These are phyloP conservation scores for Adrianichthys oophorus DNA, from an alignment of 2,797 vertebrate species.

Conservation along the genomic window DNA sequence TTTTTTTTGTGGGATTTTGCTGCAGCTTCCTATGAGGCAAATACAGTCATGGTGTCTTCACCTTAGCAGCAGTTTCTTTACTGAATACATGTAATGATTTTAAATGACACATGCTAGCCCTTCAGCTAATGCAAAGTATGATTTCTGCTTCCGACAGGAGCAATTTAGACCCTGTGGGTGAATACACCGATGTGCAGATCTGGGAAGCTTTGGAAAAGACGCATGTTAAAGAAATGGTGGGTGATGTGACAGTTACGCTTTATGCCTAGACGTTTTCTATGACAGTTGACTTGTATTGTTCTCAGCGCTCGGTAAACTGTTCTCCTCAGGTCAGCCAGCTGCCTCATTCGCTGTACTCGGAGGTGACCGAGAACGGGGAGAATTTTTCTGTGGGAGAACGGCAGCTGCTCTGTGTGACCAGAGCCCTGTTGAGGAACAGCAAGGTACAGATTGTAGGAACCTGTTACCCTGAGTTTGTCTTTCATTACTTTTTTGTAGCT, in stretches of 20 bases:
- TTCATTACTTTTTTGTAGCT: background rate
- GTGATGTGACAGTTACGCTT: slow-evolving; percentile 24
- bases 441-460: slow-evolving; percentile 73
- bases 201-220: slow-evolving; percentile 86
- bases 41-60: no score
- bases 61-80: no score
- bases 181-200: slow-evolving; percentile 81
- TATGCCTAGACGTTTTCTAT: background rate
- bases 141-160: slow-evolving; percentile 66
- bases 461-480: slow-evolving; percentile 24
- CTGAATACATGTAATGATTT: no score
- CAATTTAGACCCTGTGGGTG: slow-evolving; percentile 84
- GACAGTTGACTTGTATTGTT: background rate
- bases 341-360: slow-evolving; percentile 76
- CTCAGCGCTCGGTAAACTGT: slow-evolving; percentile 9
- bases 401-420: slow-evolving; percentile 85
- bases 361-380: slow-evolving; percentile 84
- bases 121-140: background rate
- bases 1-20: no score
- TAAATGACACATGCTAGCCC: no score
- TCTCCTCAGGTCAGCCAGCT: slow-evolving; percentile 77
- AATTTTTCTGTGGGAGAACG: slow-evolving; percentile 88
- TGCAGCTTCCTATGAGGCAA: no score
- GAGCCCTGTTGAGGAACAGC: slow-evolving; percentile 83
- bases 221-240: slow-evolving; percentile 81